A percentile compares a stretch with the other conserved stretches of the same genome.
phyloP scores from a whole-genome alignment of 2,797 vertebrate species.

The Crocidura indochinensis region DNA sequence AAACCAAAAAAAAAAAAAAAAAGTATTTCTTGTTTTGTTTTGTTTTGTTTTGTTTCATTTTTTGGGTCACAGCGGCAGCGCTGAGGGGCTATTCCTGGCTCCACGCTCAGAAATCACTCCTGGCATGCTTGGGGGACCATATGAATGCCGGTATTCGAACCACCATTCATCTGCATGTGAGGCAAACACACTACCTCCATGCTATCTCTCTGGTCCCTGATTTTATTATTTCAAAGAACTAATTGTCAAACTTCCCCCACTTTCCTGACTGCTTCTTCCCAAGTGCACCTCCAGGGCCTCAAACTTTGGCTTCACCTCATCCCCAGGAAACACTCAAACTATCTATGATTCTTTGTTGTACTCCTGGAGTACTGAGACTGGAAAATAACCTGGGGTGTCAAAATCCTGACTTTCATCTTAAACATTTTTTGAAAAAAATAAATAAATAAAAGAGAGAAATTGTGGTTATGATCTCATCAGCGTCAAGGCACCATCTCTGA shows the following conservation, averaged over 20 bases:
- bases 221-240: no score
- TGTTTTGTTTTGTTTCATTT: no score
- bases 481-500: slow-evolving; percentile 50
- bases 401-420: slow-evolving; percentile 68
- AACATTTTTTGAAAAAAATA: not conserved
- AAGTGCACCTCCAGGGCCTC: slow-evolving; percentile 35
- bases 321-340: slow-evolving; percentile 52
- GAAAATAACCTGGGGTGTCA: slow-evolving; percentile 7
- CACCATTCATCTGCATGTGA: no score
- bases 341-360: slow-evolving; percentile 25
- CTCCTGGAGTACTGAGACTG: slow-evolving; percentile 43
- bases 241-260: not conserved
- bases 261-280: not conserved
- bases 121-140: no score
- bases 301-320: slow-evolving; percentile 62
- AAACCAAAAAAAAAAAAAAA: no score
- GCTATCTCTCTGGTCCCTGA: no score
- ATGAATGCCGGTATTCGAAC: no score
- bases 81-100: no score
- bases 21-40: no score
- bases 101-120: no score
- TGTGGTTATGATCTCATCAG: slow-evolving; percentile 48
- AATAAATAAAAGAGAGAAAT: not conserved
- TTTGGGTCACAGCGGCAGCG: no score
- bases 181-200: no score